phyloP scores from a whole-genome alignment of 2,113 vertebrate genomes.

The Brachionichthys hirsutus region DNA sequence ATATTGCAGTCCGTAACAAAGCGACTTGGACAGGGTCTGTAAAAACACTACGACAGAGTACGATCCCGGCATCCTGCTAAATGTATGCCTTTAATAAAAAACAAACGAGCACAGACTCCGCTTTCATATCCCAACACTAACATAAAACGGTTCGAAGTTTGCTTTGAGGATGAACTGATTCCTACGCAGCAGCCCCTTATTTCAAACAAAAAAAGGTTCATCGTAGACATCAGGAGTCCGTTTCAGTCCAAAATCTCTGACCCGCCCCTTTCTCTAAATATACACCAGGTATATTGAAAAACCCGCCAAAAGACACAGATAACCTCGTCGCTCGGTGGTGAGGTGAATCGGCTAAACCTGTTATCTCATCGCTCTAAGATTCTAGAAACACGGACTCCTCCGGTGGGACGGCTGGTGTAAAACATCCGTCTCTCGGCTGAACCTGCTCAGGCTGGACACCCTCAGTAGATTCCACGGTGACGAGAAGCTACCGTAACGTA shows the following conservation, averaged over 20 bases:
- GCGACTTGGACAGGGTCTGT: constrained; percentile 75
- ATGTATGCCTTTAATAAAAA: constrained; percentile 58
- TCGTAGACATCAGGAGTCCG: constrained; percentile 1
- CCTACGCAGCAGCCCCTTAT: constrained; percentile 24
- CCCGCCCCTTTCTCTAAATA: constrained; percentile 10
- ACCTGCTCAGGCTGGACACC: constrained; percentile 45
- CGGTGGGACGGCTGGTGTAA: constrained; percentile 54
- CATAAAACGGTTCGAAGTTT: constrained; percentile 27
- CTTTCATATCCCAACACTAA: constrained; percentile 61
- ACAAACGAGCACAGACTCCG: constrained; percentile 66
- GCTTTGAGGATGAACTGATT: constrained; percentile 33
- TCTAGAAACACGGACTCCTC: constrained; percentile 22
- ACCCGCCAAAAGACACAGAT: constrained; percentile 15
- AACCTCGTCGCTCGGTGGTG: constrained; percentile 8
- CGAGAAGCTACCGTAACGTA: constrained; percentile 61
- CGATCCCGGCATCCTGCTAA: constrained; percentile 57
- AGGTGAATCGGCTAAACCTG: no score
- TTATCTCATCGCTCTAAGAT: no score
- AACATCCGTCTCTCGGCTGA: constrained; percentile 54
- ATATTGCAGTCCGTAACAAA: constrained; percentile 68
- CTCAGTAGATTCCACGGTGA: constrained; percentile 48
- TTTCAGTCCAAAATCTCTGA: constrained; percentile 29
- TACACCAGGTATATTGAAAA: constrained; percentile 24
- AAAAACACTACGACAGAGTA: constrained; percentile 66
- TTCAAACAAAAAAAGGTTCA: constrained; percentile 31